These are phyloP conservation scores for Sebastes miniatus DNA, from an alignment of 2,797 vertebrate species.

Conservation along the genomic window DNA sequence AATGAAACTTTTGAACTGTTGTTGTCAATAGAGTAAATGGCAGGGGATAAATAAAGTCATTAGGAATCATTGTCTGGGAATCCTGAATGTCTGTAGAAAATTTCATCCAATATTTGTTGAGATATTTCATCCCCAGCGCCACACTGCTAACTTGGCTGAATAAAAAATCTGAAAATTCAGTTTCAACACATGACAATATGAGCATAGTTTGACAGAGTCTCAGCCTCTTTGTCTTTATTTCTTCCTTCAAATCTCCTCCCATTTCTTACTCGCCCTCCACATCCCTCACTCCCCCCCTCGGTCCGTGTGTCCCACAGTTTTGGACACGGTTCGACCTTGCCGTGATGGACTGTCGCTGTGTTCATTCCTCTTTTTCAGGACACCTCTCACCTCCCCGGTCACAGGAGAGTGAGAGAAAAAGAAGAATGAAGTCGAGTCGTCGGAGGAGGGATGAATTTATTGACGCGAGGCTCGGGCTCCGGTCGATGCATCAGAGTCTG, in stretches of 20 bases:
- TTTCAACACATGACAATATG: not conserved
- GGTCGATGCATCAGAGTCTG: constrained; percentile 89
- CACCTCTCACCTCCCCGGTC: constrained; percentile 87
- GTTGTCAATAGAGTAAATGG: not conserved
- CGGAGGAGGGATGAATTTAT: constrained; percentile 94
- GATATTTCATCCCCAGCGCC: not conserved
- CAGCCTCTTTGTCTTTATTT: constrained; percentile 39
- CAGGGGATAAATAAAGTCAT: not conserved
- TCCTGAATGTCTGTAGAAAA: not conserved
- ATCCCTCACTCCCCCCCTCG: constrained; percentile 28
- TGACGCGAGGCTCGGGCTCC: constrained; percentile 88
- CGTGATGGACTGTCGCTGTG: constrained; percentile 89
- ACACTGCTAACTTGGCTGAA: not conserved
- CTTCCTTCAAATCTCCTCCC: constrained; percentile 7
- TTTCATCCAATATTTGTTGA: not conserved
- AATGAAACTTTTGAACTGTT: not conserved
- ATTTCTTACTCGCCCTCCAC: constrained; percentile 9
- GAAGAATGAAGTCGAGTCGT: constrained; percentile 63
- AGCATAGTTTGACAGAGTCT: not conserved
- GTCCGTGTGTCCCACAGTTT: constrained; percentile 62
- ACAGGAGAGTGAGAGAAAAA: constrained; percentile 59
- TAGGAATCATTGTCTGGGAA: not conserved
- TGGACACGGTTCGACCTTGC: constrained; percentile 89
- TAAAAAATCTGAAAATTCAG: not conserved
- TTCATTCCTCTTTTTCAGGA: constrained; percentile 86